Percentiles rank a stretch among this genome's conserved stretches.
These are phyloP conservation scores for Helicoverpa zea DNA, from an alignment of 1,140 invertebrate genomes.

Conservation along the genomic window DNA sequence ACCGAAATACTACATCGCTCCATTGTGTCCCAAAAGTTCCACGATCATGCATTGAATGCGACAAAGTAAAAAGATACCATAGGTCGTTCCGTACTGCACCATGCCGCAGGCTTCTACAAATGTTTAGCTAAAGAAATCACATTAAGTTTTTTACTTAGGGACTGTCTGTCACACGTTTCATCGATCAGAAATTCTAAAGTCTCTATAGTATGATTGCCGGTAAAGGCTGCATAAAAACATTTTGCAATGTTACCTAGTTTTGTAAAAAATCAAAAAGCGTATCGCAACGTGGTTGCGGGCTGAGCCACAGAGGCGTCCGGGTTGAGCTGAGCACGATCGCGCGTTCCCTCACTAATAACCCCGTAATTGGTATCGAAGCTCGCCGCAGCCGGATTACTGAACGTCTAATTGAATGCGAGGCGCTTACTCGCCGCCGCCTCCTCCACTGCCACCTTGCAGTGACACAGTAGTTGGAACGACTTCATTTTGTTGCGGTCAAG, in stretches of 20 bases:
- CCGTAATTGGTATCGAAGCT: conserved; percentile 86
- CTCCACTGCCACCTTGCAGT: conserved; percentile 62
- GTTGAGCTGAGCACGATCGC: conserved; percentile 65
- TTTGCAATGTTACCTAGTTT: neutral
- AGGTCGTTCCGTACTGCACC: no score
- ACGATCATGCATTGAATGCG: no score
- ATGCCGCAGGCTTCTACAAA: no score
- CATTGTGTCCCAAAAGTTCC: no score
- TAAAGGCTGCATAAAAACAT: no score
- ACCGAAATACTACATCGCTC: no score
- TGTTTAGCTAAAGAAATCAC: no score
- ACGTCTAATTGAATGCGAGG: conserved; percentile 86
- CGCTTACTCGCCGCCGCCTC: conserved; percentile 66
- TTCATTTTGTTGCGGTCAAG: conserved; percentile 83
- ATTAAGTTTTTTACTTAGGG: no score
- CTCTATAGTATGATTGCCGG: no score
- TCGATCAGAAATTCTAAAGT: no score
- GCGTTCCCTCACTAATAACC: conserved; percentile 82
- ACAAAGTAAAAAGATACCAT: no score
- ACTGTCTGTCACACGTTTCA: no score
- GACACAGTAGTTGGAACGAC: conserved; percentile 65
- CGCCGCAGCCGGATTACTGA: conserved; percentile 84
- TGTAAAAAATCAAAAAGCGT: conserved; percentile 50
- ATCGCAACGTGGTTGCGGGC: conserved; percentile 7
- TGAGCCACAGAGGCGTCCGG: conserved; percentile 50